These are phyloP conservation scores for Lepisosteus osseus DNA, from an alignment of 2,113 vertebrate species.

Conservation along the genomic window DNA sequence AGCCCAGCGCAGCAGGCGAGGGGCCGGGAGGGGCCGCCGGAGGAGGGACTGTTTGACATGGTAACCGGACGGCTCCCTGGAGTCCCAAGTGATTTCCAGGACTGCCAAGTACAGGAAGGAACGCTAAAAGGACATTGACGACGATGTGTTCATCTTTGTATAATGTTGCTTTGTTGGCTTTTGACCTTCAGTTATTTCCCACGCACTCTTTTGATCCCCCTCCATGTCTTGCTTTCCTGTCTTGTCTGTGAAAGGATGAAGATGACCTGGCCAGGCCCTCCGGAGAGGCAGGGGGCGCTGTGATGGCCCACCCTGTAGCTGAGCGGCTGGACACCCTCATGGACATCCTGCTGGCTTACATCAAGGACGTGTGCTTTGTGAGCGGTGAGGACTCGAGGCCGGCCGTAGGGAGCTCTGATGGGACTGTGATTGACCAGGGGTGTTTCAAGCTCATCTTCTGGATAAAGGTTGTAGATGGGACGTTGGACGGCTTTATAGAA, in stretches of 20 bases:
- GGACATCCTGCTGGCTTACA: slow-evolving; percentile 76
- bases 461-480: too few relatives aligned
- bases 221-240: too few relatives aligned
- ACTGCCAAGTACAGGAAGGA: too few relatives aligned
- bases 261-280: slow-evolving; percentile 45
- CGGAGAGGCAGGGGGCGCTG: not conserved
- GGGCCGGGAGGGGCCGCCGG: slow-evolving; percentile 33
- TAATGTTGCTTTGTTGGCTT: too few relatives aligned
- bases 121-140: too few relatives aligned
- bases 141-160: too few relatives aligned
- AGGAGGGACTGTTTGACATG: slow-evolving; percentile 88
- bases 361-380: slow-evolving; percentile 76
- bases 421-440: not conserved
- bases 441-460: not conserved
- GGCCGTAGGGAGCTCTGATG: too few relatives aligned
- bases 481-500: too few relatives aligned
- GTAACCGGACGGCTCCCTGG: slow-evolving; percentile 46
- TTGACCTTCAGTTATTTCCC: too few relatives aligned
- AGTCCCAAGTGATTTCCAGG: too few relatives aligned
- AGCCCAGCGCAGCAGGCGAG: slow-evolving; percentile 34
- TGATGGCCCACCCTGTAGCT: slow-evolving; percentile 81
- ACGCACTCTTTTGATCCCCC: too few relatives aligned
- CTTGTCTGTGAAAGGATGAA: slow-evolving; percentile 67
- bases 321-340: slow-evolving; percentile 85
- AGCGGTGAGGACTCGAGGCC: slow-evolving; percentile 64